Percentiles rank a stretch among this genome's conserved stretches.
Conservation (phyloP, 2,888 invertebrate genomes). For the Chrysolina oricalcia region DNA sequence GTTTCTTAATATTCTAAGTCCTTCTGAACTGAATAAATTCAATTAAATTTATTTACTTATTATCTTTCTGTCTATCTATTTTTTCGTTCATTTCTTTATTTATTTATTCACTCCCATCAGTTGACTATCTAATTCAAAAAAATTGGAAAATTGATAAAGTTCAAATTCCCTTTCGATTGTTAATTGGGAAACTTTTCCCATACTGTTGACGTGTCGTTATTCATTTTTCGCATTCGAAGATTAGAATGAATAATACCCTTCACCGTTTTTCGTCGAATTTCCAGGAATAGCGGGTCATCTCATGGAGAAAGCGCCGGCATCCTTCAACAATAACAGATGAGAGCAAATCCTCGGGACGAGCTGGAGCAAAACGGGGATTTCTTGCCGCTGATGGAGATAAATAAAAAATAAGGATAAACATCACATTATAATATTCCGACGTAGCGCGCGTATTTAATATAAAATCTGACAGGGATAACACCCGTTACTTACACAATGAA, state of each 20-base stretch:
- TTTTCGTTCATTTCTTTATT: too few species aligned
- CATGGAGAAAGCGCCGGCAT: slow-evolving; percentile 30
- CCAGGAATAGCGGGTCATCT: slow-evolving; percentile 30
- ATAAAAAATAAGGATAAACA: slow-evolving; percentile 43
- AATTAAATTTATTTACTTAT: too few species aligned
- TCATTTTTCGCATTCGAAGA: not conserved
- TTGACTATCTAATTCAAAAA: too few species aligned
- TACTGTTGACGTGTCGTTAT: not conserved
- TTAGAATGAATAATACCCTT: not conserved
- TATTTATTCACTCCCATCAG: too few species aligned
- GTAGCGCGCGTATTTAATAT: slow-evolving; percentile 46
- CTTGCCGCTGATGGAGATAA: slow-evolving; percentile 37
- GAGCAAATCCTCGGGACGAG: slow-evolving; percentile 35
- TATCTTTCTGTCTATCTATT: too few species aligned
- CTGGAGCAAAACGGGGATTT: slow-evolving; percentile 28
- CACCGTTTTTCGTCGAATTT: slow-evolving; percentile 9
- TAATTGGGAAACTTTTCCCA: not conserved
- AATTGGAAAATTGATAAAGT: not conserved
- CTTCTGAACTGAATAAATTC: too few species aligned
- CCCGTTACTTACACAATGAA: slow-evolving; percentile 57
- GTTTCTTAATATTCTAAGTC: too few species aligned
- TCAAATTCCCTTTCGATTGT: not conserved
- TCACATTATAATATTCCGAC: slow-evolving; percentile 47
- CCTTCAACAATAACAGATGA: slow-evolving; percentile 33
- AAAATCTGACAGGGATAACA: slow-evolving; percentile 55